phyloP scores from a whole-genome alignment of 1,140 invertebrate genomes.

The Aradophagus sp. region DNA sequence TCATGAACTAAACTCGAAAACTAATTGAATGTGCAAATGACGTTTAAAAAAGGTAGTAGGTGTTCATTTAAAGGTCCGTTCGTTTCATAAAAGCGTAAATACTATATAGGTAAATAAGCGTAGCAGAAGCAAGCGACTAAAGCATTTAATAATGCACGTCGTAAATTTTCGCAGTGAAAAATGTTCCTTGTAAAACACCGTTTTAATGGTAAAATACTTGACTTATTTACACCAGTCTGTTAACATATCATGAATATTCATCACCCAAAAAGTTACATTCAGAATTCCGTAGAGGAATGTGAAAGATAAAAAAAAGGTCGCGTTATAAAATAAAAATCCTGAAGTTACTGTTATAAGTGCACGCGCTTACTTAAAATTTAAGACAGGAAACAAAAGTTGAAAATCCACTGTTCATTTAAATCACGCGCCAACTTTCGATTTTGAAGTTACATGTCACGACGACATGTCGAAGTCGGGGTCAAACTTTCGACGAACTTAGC shows the following conservation, averaged over 20 bases:
- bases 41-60: no score
- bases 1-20: no score
- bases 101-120: slow-evolving; percentile 1
- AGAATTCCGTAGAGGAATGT: background rate
- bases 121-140: slow-evolving; percentile 8
- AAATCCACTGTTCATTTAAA: slow-evolving; percentile 39
- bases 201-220: slow-evolving; percentile 34
- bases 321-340: background rate
- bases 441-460: slow-evolving; percentile 40
- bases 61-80: no score
- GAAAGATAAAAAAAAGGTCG: background rate
- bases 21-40: no score
- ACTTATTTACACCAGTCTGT: slow-evolving; percentile 30
- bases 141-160: slow-evolving; percentile 8
- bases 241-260: slow-evolving; percentile 32
- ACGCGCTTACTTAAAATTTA: slow-evolving; percentile 24
- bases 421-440: slow-evolving; percentile 52
- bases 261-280: slow-evolving; percentile 2
- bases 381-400: slow-evolving; percentile 41
- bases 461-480: slow-evolving; percentile 29
- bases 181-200: slow-evolving; percentile 16
- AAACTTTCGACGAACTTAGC: slow-evolving; percentile 39
- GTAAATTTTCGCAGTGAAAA: slow-evolving; percentile 19
- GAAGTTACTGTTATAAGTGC: slow-evolving; percentile 20
- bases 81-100: no score